These are phyloP conservation scores for Gymnocheta viridis DNA, from an alignment of 2,888 invertebrate genomes.

Conservation along the genomic window DNA sequence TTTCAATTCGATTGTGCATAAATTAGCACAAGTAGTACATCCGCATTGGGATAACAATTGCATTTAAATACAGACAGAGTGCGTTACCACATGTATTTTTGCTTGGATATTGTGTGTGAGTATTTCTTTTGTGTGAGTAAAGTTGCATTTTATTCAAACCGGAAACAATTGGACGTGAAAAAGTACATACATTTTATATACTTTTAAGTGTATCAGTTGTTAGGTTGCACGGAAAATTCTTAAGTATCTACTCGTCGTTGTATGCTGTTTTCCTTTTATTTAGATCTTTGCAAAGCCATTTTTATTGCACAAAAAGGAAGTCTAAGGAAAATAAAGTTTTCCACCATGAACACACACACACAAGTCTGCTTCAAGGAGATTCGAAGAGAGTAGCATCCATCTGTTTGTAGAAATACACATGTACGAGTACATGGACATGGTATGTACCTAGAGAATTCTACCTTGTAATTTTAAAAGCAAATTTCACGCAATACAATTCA, in stretches of 20 bases:
- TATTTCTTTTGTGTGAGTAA: constrained; percentile 3
- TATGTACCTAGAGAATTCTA: constrained; percentile 40
- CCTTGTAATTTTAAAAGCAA: constrained; percentile 68
- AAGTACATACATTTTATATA: constrained; percentile 56
- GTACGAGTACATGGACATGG: not conserved
- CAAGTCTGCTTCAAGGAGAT: constrained; percentile 9
- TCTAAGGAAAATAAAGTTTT: constrained; percentile 65
- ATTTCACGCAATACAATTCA: constrained; percentile 68
- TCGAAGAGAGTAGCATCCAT: not conserved
- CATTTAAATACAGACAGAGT: not conserved
- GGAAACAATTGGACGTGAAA: constrained; percentile 66
- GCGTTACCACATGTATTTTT: not conserved
- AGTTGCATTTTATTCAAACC: constrained; percentile 47
- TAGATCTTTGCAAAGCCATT: constrained; percentile 35
- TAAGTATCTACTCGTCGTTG: constrained; percentile 52
- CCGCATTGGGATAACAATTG: constrained; percentile 56
- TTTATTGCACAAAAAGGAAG: constrained; percentile 48
- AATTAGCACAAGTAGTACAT: constrained; percentile 54
- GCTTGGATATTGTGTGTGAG: not conserved
- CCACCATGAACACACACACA: constrained; percentile 28
- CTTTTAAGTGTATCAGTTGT: constrained; percentile 60
- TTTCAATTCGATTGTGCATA: constrained; percentile 61
- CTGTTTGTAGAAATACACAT: not conserved
- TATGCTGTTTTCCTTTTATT: constrained; percentile 37
- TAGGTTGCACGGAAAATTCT: constrained; percentile 56